Percentiles rank a stretch among this genome's conserved stretches.
phyloP scores from a whole-genome alignment of 2,113 vertebrate genomes.

The Haplochromis burtoni region DNA sequence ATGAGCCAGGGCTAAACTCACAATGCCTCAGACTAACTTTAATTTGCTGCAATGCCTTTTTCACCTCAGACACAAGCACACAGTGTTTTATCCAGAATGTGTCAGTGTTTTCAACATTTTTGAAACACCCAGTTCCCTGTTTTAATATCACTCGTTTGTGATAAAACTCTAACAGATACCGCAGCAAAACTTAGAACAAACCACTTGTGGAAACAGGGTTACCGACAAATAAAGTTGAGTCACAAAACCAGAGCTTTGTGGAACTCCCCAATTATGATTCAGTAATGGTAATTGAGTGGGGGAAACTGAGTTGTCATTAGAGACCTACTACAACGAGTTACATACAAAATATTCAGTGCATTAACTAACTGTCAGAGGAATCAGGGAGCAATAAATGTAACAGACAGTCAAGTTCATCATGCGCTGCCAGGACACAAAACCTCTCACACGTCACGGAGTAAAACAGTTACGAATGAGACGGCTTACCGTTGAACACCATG shows the following conservation, averaged over 20 bases:
- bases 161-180: not conserved
- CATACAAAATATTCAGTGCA: not conserved
- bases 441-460: not conserved
- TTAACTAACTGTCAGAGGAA: not conserved
- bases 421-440: not conserved
- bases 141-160: not conserved
- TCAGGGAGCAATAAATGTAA: not conserved
- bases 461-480: not conserved
- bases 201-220: not conserved
- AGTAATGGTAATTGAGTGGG: not conserved
- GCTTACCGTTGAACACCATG: constrained; percentile 44
- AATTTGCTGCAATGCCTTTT: not conserved
- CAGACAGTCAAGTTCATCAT: not conserved
- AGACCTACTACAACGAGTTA: not conserved
- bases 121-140: not conserved
- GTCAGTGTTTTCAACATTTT: not conserved
- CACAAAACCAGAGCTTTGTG: not conserved
- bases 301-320: not conserved
- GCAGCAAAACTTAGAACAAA: not conserved
- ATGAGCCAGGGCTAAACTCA: not conserved
- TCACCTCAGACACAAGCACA: not conserved
- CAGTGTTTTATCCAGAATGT: not conserved
- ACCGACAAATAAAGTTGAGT: not conserved
- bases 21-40: not conserved
- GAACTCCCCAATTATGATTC: not conserved